Conservation (phyloP, 2,113 vertebrate genomes). For the Microcebus ravelobensis region DNA sequence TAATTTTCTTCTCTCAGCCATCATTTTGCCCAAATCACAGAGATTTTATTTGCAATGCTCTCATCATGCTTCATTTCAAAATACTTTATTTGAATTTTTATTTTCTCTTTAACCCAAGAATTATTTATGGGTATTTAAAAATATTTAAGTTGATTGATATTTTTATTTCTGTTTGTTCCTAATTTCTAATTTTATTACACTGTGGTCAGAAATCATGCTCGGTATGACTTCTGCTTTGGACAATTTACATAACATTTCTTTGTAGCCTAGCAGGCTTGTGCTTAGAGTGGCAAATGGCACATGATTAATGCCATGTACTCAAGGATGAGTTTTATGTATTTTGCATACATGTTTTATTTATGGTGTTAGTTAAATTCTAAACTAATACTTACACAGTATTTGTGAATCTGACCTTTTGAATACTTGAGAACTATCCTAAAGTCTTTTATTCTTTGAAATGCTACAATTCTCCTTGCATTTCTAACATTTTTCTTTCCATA, state of each 20-base stretch:
- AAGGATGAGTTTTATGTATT: not conserved
- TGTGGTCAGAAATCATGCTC: not conserved
- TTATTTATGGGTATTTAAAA: constrained; percentile 62
- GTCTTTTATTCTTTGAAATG: not conserved
- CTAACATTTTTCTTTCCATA: not conserved
- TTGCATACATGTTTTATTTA: not conserved
- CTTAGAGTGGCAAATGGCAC: not conserved
- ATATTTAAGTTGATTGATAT: constrained; percentile 29
- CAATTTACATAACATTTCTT: constrained; percentile 23
- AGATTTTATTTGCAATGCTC: not conserved
- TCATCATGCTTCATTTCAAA: constrained; percentile 48
- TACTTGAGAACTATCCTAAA: not conserved
- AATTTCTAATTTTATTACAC: constrained; percentile 50
- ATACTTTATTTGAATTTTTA: constrained; percentile 62
- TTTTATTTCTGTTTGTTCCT: constrained; percentile 56
- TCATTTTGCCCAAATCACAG: not conserved
- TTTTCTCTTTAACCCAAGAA: constrained; percentile 53
- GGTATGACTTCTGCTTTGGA: constrained; percentile 17
- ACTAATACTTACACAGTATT: not conserved
- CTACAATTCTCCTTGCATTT: not conserved
- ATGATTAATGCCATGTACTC: not conserved
- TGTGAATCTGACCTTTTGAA: not conserved
- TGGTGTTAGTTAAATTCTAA: not conserved
- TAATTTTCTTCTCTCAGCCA: constrained; percentile 39
- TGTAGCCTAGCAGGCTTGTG: not conserved